Evolutionary conservation across 1,140 invertebrate species (phyloP).

Genomic region (Cydia amplana): DNA sequence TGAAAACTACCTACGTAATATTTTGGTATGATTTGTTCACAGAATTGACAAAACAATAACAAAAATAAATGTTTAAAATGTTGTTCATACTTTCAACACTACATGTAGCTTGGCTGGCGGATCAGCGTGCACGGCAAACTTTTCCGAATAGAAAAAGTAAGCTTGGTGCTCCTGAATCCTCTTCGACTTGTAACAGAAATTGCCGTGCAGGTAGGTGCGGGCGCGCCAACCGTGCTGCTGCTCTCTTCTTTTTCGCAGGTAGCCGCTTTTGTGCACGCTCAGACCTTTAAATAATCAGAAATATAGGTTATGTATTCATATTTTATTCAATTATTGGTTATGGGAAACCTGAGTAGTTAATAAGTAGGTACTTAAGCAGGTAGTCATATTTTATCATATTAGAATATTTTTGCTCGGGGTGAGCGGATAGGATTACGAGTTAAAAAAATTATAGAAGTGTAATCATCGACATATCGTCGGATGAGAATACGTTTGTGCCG

Average conservation of each 20-base stretch:
- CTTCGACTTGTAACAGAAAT: conserved; percentile 54
- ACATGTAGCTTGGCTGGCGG: conserved; percentile 54
- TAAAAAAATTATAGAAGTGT: too few relatives aligned
- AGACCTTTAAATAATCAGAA: conserved; percentile 46
- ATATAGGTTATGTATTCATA: not conserved
- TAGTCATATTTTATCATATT: too few relatives aligned
- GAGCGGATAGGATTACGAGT: too few relatives aligned
- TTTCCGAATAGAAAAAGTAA: conserved; percentile 62
- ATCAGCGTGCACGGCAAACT: conserved; percentile 56
- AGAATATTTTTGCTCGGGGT: too few relatives aligned
- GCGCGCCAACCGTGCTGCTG: conserved; percentile 59
- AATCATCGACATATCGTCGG: too few relatives aligned
- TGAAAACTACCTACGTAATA: too few relatives aligned
- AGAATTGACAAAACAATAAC: too few relatives aligned
- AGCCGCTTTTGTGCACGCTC: conserved; percentile 48
- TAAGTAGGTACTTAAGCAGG: too few relatives aligned
- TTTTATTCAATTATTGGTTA: not conserved
- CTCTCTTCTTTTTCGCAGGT: conserved; percentile 47
- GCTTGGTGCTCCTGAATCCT: conserved; percentile 44
- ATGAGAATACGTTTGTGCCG: too few relatives aligned
- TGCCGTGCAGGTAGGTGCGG: conserved; percentile 52
- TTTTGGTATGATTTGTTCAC: too few relatives aligned
- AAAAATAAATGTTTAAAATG: not conserved
- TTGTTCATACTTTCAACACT: conserved; percentile 49
- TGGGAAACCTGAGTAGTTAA: too few relatives aligned